A percentile compares a stretch with the other conserved stretches of the same genome.
These are phyloP conservation scores for Harmothoe impar DNA, from an alignment of 2,888 invertebrate species.

Conservation along the genomic window DNA sequence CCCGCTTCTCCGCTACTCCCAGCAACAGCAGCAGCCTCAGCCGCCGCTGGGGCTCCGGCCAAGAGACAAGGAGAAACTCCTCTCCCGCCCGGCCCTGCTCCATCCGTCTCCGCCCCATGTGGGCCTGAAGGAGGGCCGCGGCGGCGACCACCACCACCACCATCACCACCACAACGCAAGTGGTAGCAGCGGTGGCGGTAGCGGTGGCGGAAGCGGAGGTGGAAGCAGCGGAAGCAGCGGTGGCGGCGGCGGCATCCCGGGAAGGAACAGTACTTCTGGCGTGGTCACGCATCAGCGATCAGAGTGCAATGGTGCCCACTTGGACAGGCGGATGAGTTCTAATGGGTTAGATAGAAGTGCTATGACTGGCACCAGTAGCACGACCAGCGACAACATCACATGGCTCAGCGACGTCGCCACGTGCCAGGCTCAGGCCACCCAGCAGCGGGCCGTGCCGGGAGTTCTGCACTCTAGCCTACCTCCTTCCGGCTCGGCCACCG, in stretches of 20 bases:
- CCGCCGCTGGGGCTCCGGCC: not conserved
- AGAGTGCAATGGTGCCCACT: slow-evolving; percentile 46
- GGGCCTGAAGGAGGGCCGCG: not conserved
- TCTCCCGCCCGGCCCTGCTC: not conserved
- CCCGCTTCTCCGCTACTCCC: slow-evolving; percentile 27
- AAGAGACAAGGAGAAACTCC: not conserved
- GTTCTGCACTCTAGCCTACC: slow-evolving; percentile 64
- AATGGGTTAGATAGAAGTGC: slow-evolving; percentile 76
- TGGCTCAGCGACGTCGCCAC: slow-evolving; percentile 73
- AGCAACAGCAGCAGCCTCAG: not conserved
- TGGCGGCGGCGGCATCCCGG: not conserved
- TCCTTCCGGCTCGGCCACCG: not conserved
- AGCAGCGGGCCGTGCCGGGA: slow-evolving; percentile 63
- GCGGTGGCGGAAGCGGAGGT: not conserved
- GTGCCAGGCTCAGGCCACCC: slow-evolving; percentile 69
- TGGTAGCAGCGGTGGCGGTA: not conserved
- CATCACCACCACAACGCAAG: not conserved
- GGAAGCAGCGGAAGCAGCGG: not conserved
- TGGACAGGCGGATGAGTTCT: slow-evolving; percentile 73
- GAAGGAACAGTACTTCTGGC: not conserved
- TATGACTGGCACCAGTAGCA: slow-evolving; percentile 75
- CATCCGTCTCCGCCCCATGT: slow-evolving; percentile 1
- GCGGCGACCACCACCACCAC: not conserved
- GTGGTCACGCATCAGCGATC: not conserved
- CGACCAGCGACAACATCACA: slow-evolving; percentile 72